phyloP scores from a whole-genome alignment of 2,888 invertebrate species.

The Koerneria pararmatus region DNA sequence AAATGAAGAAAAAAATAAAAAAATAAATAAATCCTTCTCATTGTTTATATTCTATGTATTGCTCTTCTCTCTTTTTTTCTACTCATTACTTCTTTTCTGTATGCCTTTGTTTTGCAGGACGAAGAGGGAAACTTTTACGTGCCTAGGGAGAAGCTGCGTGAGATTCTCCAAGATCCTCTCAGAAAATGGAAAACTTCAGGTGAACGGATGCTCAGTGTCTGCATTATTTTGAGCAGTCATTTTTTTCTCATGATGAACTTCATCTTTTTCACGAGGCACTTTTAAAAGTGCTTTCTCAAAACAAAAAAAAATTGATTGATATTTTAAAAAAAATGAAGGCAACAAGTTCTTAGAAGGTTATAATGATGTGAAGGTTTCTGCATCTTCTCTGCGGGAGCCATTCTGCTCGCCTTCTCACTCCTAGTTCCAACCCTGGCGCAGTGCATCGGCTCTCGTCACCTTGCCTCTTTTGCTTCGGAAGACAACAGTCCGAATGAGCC shows the following conservation, averaged over 20 bases:
- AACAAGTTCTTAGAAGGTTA: background rate
- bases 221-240: background rate
- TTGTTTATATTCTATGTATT: too few relatives aligned
- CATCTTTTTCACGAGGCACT: too few relatives aligned
- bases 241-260: background rate
- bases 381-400: constrained; percentile 52
- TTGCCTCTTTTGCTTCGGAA: constrained; percentile 41
- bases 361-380: constrained; percentile 42
- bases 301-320: background rate
- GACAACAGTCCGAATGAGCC: constrained; percentile 58
- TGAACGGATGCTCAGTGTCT: constrained; percentile 6
- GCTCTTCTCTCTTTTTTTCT: too few relatives aligned
- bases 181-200: constrained; percentile 51
- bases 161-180: constrained; percentile 54
- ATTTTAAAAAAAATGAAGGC: background rate
- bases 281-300: too few relatives aligned
- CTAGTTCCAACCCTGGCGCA: constrained; percentile 53
- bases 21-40: too few relatives aligned
- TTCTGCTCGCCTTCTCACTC: constrained; percentile 51
- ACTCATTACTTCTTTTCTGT: too few relatives aligned
- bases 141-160: constrained; percentile 48
- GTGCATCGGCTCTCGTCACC: constrained; percentile 38
- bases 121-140: constrained; percentile 54
- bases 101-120: constrained; percentile 37
- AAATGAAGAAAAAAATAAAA: too few relatives aligned